Evolutionary conservation across 2,113 vertebrate species (phyloP).

Genomic region (Coregonus clupeaformis): DNA sequence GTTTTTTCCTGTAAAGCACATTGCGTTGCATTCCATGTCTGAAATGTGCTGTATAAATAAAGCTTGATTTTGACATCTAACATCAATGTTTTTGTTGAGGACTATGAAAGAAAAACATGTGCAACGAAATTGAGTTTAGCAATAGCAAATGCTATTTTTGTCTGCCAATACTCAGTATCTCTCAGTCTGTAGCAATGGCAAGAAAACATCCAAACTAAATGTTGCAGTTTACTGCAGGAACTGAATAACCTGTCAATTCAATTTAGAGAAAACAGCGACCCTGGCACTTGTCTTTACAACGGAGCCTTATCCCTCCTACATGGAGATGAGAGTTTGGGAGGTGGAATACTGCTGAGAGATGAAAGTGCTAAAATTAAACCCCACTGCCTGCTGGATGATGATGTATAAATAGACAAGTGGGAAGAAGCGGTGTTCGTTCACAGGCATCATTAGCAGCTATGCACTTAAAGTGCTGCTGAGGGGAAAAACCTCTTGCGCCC

Average conservation of each 20-base stretch:
- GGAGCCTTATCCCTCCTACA: conserved; percentile 34
- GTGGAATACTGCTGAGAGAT: conserved; percentile 59
- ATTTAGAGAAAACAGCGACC: conserved; percentile 15
- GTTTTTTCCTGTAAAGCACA: no score
- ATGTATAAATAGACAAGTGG: conserved; percentile 70
- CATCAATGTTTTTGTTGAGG: conserved; percentile 9
- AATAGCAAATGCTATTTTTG: conserved; percentile 3
- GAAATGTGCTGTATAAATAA: no score
- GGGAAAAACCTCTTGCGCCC: background rate
- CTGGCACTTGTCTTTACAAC: conserved; percentile 27
- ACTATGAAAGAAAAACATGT: conserved; percentile 1
- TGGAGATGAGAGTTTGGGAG: conserved; percentile 52
- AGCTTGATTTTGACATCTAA: no score
- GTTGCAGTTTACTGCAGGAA: conserved; percentile 27
- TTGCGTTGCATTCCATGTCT: no score
- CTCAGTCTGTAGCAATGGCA: background rate
- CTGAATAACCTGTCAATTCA: conserved; percentile 41
- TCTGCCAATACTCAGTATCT: background rate
- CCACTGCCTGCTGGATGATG: conserved; percentile 47
- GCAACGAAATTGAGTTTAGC: conserved; percentile 16
- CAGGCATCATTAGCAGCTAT: conserved; percentile 43
- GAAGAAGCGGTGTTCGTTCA: conserved; percentile 38
- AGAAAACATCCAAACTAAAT: background rate
- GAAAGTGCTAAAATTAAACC: conserved; percentile 70
- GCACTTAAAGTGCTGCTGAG: conserved; percentile 19